Evolutionary conservation across 2,888 invertebrate species (phyloP), one percentile per base, ranked within the genome.

Genomic region (Lasioglossum figueresi): DNA sequence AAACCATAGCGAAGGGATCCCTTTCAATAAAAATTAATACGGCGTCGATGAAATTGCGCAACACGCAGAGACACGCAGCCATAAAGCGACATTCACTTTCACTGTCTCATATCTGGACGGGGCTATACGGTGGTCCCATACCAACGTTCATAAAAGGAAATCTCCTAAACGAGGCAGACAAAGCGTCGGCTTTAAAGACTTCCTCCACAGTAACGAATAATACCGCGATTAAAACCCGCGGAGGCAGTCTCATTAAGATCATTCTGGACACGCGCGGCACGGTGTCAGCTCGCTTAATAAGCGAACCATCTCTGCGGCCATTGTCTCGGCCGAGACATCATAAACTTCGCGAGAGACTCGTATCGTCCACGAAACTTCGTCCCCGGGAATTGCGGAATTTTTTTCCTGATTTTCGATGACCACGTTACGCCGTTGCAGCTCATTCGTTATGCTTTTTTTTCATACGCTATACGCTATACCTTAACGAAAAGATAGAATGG

Each of bases 201-300:
- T 31, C 43, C 43, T 16, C 19, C 48, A n/a, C 34, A 71, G 52
- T 43, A 74, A 56, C 66, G 68, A 82, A 74, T 68, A 82, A 81
- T 81, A 45, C 56, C 66, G 31, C 45, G 68, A 73, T 82, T 82
- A 82, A 82, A 82, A 45, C 73, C 37, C 34, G 31, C 68, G 45
- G 81, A 66, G 81, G n/a, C 72, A 66, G 27, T 68, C 74, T 66
- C 81, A 66, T 82, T 59, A 82, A 63, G 52, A 45, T 76, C 83
- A 43, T 83, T 83, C 71, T 40, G 34, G 34, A 72, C 70, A 71
- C 71, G 71, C 76, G 76, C 43, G 48, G 45, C 52, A 34, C 16
- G 43, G 34, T 59, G 43, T 48, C 63, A 23, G 66, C 71, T 45
- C n/a, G 63, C 43, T 37, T 63, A 83, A 83, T 72, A 72, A 83